Base-by-base conservation (phyloP, 2,797 vertebrate species). In the Tarsius wallacei region DNA sequence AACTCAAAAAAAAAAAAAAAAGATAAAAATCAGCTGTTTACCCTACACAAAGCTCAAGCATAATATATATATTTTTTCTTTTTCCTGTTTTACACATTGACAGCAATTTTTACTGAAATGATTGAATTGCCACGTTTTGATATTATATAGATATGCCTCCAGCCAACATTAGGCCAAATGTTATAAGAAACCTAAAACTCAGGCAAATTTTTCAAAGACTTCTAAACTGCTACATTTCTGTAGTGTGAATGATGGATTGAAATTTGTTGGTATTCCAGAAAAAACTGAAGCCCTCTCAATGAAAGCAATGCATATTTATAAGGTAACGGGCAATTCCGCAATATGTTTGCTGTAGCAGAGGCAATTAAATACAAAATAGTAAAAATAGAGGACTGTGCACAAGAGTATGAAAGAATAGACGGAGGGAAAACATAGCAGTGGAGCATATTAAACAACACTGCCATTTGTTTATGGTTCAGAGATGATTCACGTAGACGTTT, bases 251-350 rank as follows among this genome's bases (percentile, higher is more conserved):
- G 95, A 98, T 90, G 96, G 96, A 96, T 83, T 92, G 98, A 96
- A 61, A 98, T 98, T 91, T 71, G 84, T 97, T 98, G 88, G 24
- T 51, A 64, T 98, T 98, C 97, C 98, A 98, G 94, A 97, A 98
- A 98, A 42, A 97, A 95, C 74, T 73, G 74, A 97, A 94, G 63
- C 51, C 83, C 91, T 98, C 71, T 98, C 97, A 93, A 89, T 95
- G 87, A 98, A 97, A 98, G 74, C 57, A 98, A 55, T 73, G 85
- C 51, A 59, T 93, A 98, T 97, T 96, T 98, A 97, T 96, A 95
- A 97, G 88, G 76, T 24, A 98, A 97, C 81, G 53, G 95, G 96
- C 95, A 97, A 97, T 96, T 95, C 95, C 28, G 61, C 90, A 91
- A 78, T 94, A 96, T 94, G 97, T 98, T 97, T 97, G 93, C 90